Evolutionary conservation across 2,888 invertebrate species (phyloP).

Genomic region (Microctonus hyperodae): DNA sequence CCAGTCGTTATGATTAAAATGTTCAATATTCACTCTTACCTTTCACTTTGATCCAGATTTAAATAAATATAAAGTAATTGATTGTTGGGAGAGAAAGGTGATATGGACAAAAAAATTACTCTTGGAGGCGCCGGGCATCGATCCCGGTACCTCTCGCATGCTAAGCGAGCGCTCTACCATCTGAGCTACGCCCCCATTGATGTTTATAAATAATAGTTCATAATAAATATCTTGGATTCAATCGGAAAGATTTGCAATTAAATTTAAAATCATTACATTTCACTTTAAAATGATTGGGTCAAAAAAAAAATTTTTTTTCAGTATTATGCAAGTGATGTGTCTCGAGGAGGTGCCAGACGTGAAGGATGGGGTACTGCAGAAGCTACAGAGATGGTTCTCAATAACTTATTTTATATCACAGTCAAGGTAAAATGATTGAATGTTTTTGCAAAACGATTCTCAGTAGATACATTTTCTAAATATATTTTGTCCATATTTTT

Average conservation of each 20-base stretch:
- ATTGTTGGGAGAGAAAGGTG: not conserved
- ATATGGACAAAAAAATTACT: constrained; percentile 37
- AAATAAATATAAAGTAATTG: constrained; percentile 8
- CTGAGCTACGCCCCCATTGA: constrained; percentile 58
- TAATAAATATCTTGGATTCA: not conserved
- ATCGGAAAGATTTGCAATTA: too few relatives aligned
- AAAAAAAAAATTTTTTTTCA: constrained; percentile 38
- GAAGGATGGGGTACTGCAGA: constrained; percentile 98
- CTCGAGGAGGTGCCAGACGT: constrained; percentile 74
- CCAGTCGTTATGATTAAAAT: constrained; percentile 38
- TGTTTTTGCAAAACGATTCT: not conserved
- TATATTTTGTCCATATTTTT: not conserved
- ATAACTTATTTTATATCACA: constrained; percentile 98
- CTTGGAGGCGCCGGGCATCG: constrained; percentile 44
- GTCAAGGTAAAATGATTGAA: constrained; percentile 75
- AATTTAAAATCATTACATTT: too few relatives aligned
- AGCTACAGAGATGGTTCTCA: constrained; percentile 99
- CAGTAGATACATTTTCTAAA: not conserved
- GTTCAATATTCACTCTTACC: not conserved
- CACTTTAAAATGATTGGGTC: too few relatives aligned
- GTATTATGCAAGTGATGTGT: constrained; percentile 68
- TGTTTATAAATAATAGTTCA: not conserved
- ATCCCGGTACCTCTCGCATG: constrained; percentile 58
- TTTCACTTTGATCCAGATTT: not conserved
- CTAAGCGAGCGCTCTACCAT: constrained; percentile 62